phyloP scores from a whole-genome alignment of 2,888 invertebrate genomes.

The Gisinianus flammeolus region DNA sequence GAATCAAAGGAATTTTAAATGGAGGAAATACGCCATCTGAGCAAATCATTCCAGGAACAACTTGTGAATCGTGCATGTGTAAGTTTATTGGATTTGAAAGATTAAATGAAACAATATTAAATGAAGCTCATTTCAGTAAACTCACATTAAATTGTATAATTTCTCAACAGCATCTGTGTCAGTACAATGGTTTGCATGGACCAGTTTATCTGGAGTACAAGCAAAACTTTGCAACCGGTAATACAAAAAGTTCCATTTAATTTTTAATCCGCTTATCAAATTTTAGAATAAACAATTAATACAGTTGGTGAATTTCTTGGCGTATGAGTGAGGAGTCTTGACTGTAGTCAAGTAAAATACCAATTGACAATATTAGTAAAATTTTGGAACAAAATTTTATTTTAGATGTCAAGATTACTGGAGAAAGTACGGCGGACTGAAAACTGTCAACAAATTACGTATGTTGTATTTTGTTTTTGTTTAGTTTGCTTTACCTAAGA shows the following conservation, averaged over 20 bases:
- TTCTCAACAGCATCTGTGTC: conserved; percentile 73
- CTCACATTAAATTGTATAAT: no score
- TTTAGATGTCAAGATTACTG: conserved; percentile 95
- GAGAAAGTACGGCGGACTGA: conserved; percentile 98
- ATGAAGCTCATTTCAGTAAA: no score
- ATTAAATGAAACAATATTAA: no score
- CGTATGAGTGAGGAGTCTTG: conserved; percentile 96
- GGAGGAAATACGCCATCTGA: conserved; percentile 55
- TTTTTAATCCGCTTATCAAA: no score
- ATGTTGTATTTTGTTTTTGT: no score
- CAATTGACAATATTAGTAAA: conserved; percentile 63
- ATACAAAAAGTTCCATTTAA: no score
- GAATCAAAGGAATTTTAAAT: conserved; percentile 73
- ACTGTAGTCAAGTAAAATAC: conserved; percentile 84
- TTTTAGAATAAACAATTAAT: no score
- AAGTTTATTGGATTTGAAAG: no score
- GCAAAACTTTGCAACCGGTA: conserved; percentile 89
- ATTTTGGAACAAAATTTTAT: not conserved
- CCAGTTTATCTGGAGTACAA: conserved; percentile 89
- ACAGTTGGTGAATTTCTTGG: conserved; percentile 99
- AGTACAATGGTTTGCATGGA: conserved; percentile 92
- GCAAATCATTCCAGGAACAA: conserved; percentile 66
- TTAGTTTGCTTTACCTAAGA: no score
- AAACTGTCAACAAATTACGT: conserved; percentile 70
- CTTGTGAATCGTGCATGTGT: conserved; percentile 79